phyloP scores from a whole-genome alignment of 2,113 vertebrate genomes.

The Irena cyanogastra region DNA sequence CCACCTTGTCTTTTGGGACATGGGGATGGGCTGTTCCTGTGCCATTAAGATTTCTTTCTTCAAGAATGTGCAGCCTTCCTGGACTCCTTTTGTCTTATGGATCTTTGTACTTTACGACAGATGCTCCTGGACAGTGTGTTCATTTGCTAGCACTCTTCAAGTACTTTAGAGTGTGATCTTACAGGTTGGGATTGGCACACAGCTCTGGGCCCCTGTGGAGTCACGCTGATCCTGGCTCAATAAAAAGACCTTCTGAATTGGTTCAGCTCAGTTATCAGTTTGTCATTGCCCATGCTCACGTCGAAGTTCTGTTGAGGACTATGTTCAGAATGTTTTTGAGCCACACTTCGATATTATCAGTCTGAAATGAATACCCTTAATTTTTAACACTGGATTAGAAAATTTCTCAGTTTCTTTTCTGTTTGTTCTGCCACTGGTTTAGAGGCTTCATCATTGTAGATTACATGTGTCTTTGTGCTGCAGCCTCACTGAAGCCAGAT shows the following conservation, averaged over 20 bases:
- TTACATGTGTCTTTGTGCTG: accelerated
- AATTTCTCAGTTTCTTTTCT: background rate
- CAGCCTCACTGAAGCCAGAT: background rate
- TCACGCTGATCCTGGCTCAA: background rate
- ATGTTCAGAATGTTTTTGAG: background rate
- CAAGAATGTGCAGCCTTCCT: background rate
- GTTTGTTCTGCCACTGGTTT: background rate
- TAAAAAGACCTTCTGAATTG: background rate
- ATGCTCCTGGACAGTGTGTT: background rate
- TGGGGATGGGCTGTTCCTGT: background rate
- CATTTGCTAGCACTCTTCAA: background rate
- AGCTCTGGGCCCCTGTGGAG: background rate
- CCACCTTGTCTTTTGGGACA: background rate
- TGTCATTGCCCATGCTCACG: accelerated
- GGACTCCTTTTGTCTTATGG: background rate
- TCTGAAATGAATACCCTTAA: background rate
- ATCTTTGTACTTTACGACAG: background rate
- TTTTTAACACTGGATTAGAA: background rate
- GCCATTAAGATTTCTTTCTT: background rate
- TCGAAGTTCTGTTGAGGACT: background rate
- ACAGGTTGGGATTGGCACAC: background rate
- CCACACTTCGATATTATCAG: background rate
- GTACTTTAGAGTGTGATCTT: background rate
- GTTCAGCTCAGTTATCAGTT: background rate
- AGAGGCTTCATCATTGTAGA: background rate